Evolutionary conservation across 2,797 vertebrate species (phyloP).

Genomic region (Cetoscarus ocellatus): DNA sequence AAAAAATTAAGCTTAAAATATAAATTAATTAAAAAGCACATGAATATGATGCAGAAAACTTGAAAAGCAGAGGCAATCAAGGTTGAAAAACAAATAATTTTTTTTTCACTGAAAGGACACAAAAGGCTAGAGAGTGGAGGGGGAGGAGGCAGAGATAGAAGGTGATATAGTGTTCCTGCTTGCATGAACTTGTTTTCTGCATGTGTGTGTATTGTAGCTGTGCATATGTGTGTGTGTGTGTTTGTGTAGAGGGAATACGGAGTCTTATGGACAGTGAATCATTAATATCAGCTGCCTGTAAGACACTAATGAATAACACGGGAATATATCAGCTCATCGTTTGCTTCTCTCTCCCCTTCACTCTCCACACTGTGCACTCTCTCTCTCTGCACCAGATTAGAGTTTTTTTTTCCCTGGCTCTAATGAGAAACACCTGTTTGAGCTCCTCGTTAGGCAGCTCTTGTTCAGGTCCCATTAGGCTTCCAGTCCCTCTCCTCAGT

Average conservation of each 20-base stretch:
- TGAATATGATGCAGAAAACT: not conserved
- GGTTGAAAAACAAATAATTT: slow-evolving; percentile 36
- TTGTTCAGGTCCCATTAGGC: slow-evolving; percentile 68
- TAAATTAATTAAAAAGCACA: not conserved
- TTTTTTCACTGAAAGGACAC: slow-evolving; percentile 27
- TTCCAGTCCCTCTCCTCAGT: slow-evolving; percentile 31
- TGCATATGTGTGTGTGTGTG: slow-evolving; percentile 14
- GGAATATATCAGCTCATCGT: slow-evolving; percentile 70
- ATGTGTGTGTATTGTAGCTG: not conserved
- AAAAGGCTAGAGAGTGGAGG: slow-evolving; percentile 24
- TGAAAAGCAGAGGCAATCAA: not conserved
- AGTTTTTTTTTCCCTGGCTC: slow-evolving; percentile 38
- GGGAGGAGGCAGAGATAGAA: not conserved
- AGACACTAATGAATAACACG: slow-evolving; percentile 79
- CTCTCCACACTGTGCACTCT: slow-evolving; percentile 33
- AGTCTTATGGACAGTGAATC: slow-evolving; percentile 63
- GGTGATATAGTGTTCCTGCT: slow-evolving; percentile 27
- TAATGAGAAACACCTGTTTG: slow-evolving; percentile 84
- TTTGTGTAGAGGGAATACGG: slow-evolving; percentile 1
- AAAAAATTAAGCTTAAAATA: slow-evolving; percentile 10
- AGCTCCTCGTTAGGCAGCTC: slow-evolving; percentile 66
- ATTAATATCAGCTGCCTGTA: slow-evolving; percentile 74
- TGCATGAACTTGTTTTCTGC: slow-evolving; percentile 25
- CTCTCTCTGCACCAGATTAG: slow-evolving; percentile 31
- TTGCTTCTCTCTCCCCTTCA: slow-evolving; percentile 42